phyloP scores from a whole-genome alignment of 64 coral and sea anemone species.

The Exaiptasia diaphana region DNA sequence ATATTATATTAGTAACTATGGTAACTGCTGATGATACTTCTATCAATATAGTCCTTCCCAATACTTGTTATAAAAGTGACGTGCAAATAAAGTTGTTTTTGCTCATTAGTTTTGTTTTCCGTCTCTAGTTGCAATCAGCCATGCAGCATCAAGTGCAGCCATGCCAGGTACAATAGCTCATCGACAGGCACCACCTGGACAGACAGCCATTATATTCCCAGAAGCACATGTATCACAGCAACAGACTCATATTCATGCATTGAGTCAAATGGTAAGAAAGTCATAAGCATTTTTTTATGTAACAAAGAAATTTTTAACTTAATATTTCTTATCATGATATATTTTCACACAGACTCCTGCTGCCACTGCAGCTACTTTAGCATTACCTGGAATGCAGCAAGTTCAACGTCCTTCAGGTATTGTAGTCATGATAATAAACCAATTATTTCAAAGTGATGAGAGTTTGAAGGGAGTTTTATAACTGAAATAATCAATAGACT shows the following conservation, averaged over 20 bases:
- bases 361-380: constrained; percentile 87
- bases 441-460: constrained; percentile 26
- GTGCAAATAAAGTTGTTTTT: too few species aligned
- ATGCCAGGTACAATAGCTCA: constrained; percentile 60
- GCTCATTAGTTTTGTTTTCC: too few species aligned
- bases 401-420: constrained; percentile 12
- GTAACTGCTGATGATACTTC: too few species aligned
- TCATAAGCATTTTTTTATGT: neutral
- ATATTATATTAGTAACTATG: too few species aligned
- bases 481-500: too few species aligned
- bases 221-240: constrained; percentile 47
- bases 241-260: constrained; percentile 64
- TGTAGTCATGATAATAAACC: too few species aligned
- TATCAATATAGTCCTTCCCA: too few species aligned
- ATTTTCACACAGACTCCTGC: constrained; percentile 54
- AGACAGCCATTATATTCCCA: constrained; percentile 80
- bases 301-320: neutral
- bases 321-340: neutral
- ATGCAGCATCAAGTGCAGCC: neutral
- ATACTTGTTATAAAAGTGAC: too few species aligned
- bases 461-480: neutral
- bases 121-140: neutral
- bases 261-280: constrained; percentile 74
- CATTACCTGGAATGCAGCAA: constrained; percentile 84
- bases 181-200: constrained; percentile 68